A percentile compares a stretch with the other conserved stretches of the same genome.
These are phyloP conservation scores for Xenopus borealis DNA, from an alignment of 2,113 vertebrate genomes.

Conservation along the genomic window DNA sequence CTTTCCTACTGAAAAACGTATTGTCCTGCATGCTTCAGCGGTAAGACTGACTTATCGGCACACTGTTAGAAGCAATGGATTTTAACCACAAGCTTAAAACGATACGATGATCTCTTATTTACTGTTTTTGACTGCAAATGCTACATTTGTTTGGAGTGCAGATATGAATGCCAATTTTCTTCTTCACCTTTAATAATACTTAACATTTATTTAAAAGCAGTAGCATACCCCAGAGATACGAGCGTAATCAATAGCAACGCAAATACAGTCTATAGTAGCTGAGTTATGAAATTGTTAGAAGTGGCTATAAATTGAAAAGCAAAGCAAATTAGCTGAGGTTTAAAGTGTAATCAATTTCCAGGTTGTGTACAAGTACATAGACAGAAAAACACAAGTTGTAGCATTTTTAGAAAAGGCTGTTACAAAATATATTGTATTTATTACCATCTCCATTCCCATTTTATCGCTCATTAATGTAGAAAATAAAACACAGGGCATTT, in stretches of 20 bases:
- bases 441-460: constrained; percentile 65
- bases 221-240: constrained; percentile 71
- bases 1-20: not conserved
- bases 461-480: constrained; percentile 76
- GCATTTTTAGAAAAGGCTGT: constrained; percentile 71
- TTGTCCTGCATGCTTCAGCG: not conserved
- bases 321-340: constrained; percentile 64
- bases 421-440: constrained; percentile 68
- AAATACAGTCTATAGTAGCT: constrained; percentile 71
- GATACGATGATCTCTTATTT: not conserved
- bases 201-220: constrained; percentile 67
- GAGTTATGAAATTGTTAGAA: constrained; percentile 73
- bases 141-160: not conserved
- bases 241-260: constrained; percentile 74
- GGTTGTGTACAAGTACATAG: constrained; percentile 66
- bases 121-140: not conserved
- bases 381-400: constrained; percentile 70
- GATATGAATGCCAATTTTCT: constrained; percentile 49
- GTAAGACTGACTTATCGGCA: not conserved
- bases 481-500: constrained; percentile 67
- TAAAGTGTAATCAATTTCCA: constrained; percentile 76
- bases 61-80: not conserved
- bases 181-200: constrained; percentile 55
- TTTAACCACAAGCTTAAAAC: not conserved
- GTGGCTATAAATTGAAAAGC: constrained; percentile 69